Base-by-base conservation (phyloP, 2,797 vertebrate species). In the Holocentrus rufus region DNA sequence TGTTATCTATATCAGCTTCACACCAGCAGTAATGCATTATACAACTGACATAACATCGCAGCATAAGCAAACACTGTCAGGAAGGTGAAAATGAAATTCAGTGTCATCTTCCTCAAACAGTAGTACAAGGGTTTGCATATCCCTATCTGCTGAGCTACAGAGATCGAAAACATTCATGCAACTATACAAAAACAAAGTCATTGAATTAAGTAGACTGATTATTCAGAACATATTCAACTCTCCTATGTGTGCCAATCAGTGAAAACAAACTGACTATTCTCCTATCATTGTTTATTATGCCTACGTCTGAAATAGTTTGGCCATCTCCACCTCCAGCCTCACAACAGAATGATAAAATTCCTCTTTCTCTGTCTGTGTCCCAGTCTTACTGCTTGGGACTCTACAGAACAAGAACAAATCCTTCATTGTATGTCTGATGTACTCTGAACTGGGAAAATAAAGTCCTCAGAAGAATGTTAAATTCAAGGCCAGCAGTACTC, bases 311-410 rank as follows among this genome's bases (percentile, higher is more conserved):
- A 82, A 90, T 72, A 82, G 30, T 72, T 77, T 84, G 72, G 72
- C 81, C 80, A 81, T 88, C 87, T 87, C 78, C 81, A 81, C 78
- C 76, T 72, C 68, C 77, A 79, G 76, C 22, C 72, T 58, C 65
- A 88, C 80, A 90, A 69, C 70, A 76, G 69, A 88, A 79, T 60
- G 82, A 82, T 78, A 72, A 85, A 86, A 91, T 89, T 90, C 89
- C 77, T 81, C 31, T 57, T 20, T 31, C 34, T 77, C 76, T 74
- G 83, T 67, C 70, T 82, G 74, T 79, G 64, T 72, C 69, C 77
- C 64, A 85, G 69, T 79, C 63, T 53, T 69, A 68, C 36, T 67
- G 36, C 56, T 70, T 18, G 72, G 31, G 69, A 80, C 74, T 75
- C 66, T 27, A 71, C 76, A 72, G 72, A 76, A 83, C 66, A 74